Percentiles rank a stretch among this genome's conserved stretches.
Conservation (phyloP, 2,113 vertebrate genomes). For the Synodontis membranacea region DNA sequence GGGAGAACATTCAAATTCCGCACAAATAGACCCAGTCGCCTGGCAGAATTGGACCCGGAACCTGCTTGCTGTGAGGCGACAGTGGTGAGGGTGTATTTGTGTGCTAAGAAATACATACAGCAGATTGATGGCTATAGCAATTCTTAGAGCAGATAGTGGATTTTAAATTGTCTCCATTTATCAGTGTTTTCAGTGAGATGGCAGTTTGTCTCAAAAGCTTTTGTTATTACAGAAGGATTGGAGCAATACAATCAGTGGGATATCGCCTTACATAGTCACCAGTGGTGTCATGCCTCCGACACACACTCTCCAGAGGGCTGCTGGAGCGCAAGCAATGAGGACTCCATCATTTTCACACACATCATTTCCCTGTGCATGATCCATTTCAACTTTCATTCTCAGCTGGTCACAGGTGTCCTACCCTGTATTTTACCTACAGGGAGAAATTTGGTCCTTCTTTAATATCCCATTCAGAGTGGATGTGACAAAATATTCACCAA, state of each 20-base stretch:
- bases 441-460: neutral
- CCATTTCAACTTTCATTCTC: neutral
- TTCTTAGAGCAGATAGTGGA: slow-evolving; percentile 4
- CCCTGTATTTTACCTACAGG: slow-evolving; percentile 12
- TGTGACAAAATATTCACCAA: slow-evolving; percentile 10
- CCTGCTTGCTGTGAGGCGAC: too few relatives aligned
- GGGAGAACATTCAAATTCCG: too few relatives aligned
- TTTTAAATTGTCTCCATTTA: slow-evolving; percentile 32
- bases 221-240: slow-evolving; percentile 30
- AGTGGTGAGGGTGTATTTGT: neutral
- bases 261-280: slow-evolving; percentile 25
- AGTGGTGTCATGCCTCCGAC: slow-evolving; percentile 14
- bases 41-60: too few relatives aligned
- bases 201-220: slow-evolving; percentile 14
- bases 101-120: neutral
- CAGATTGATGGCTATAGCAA: slow-evolving; percentile 14
- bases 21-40: too few relatives aligned
- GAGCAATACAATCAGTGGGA: slow-evolving; percentile 11
- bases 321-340: neutral
- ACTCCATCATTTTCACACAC: neutral
- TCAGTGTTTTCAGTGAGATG: slow-evolving; percentile 29
- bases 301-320: neutral
- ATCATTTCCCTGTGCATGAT: slow-evolving; percentile 23
- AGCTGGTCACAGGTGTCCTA: neutral
- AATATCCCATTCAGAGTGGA: slow-evolving; percentile 26